These are phyloP conservation scores for Camponotus floridanus DNA, from an alignment of 1,140 invertebrate genomes.

Conservation along the genomic window DNA sequence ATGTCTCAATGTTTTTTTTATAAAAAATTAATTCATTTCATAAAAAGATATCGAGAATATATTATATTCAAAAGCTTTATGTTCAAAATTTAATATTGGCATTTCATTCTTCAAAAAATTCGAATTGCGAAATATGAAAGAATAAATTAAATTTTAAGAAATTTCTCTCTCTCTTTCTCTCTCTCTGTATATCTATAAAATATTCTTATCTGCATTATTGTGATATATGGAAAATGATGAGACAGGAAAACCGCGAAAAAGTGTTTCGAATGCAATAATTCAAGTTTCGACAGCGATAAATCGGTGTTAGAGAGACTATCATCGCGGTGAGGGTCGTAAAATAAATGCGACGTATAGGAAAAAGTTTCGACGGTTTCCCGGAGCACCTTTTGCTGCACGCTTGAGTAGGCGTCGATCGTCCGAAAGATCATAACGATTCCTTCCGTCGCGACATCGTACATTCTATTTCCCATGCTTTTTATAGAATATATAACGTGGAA, in stretches of 20 bases:
- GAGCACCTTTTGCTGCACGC: slow-evolving; percentile 7
- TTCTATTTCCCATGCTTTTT: slow-evolving; percentile 23
- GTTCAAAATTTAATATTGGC: neutral
- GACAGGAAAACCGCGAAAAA: neutral
- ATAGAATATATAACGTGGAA: neutral
- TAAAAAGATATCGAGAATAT: neutral
- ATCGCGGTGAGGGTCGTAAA: slow-evolving; percentile 6
- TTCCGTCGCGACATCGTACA: neutral
- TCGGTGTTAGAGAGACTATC: slow-evolving; percentile 22
- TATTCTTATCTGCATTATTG: neutral
- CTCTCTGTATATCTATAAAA: too few relatives aligned
- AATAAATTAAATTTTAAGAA: neutral
- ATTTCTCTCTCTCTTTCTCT: neutral
- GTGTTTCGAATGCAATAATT: slow-evolving; percentile 30
- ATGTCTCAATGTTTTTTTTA: neutral
- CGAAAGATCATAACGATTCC: slow-evolving; percentile 27
- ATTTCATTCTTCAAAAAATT: neutral
- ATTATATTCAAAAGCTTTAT: neutral
- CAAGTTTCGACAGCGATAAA: slow-evolving; percentile 25
- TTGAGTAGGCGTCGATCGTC: slow-evolving; percentile 10
- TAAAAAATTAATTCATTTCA: neutral
- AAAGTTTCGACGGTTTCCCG: slow-evolving; percentile 35
- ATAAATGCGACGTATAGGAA: slow-evolving; percentile 28
- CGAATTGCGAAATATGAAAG: neutral
- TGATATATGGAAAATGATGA: neutral